Evolutionary conservation across 2,797 vertebrate genomes (phyloP).

Genomic region (Etheostoma nigrum): DNA sequence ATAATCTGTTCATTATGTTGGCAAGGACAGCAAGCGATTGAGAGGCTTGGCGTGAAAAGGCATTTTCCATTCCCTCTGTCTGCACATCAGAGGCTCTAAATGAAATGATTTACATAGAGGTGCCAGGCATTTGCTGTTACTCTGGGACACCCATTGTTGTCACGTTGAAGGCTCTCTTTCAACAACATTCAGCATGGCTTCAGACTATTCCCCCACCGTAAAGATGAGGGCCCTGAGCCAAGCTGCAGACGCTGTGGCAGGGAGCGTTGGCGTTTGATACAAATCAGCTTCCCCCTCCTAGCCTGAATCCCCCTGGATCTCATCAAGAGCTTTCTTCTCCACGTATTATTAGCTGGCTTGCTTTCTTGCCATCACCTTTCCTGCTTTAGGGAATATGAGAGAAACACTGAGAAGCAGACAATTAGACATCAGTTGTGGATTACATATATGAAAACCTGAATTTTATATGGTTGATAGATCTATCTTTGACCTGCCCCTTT

Average conservation of each 20-base stretch:
- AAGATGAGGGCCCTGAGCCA: conserved; percentile 69
- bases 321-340: conserved; percentile 70
- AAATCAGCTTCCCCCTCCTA: conserved; percentile 52
- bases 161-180: conserved; percentile 72
- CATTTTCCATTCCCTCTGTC: conserved; percentile 65
- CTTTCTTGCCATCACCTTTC: conserved; percentile 47
- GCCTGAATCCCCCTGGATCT: conserved; percentile 73
- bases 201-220: conserved; percentile 64
- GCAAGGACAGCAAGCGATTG: conserved; percentile 54
- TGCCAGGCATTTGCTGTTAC: conserved; percentile 71
- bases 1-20: conserved; percentile 72
- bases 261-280: conserved; percentile 67
- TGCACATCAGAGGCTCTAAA: conserved; percentile 78
- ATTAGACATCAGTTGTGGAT: conserved; percentile 28
- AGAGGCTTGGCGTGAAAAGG: conserved; percentile 70
- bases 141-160: conserved; percentile 68
- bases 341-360: conserved; percentile 68
- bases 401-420: conserved; percentile 22
- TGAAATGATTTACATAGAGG: conserved; percentile 77
- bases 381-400: conserved; percentile 31
- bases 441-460: conserved; percentile 4
- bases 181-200: conserved; percentile 59
- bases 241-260: conserved; percentile 54
- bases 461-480: conserved; percentile 12
- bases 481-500: conserved; percentile 7